Evolutionary conservation across 2,888 invertebrate genomes (phyloP), one percentile per base, ranked within the genome.

Genomic region (Lasioglossum marginatum): DNA sequence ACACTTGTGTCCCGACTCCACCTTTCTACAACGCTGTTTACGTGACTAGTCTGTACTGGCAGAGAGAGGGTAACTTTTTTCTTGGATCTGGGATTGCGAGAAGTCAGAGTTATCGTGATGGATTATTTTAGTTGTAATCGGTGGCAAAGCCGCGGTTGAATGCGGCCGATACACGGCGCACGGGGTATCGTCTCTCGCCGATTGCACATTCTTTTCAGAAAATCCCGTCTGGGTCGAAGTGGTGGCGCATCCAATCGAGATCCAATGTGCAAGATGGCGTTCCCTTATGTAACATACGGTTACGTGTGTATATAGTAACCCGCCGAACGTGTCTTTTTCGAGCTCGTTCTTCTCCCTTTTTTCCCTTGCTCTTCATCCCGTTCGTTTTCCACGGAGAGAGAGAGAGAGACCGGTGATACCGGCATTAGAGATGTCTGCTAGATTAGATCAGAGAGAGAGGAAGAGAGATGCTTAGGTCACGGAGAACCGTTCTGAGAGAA

Each of bases 261-360:
- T 86, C 82, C 83, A 88, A 88, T 84, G 88, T 84, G 86, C 88
- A 88, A 84, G 88, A 88, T 88, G 88, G 82, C 88, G 86, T 82
- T 84, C 79, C 82, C 79, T 88, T 88, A 86, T 71, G 88, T 87
- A 85, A 85, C 85, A 72, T 68, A 82, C 82, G 79, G 31, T 74
- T 52, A 43, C 34, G 72, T 71, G 72, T 74, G 43, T 74, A 63
- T 45, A 76, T 76, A 76, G 82, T 37, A 57, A 79, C 79, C 43
- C 57, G 37, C 4, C 71, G 79, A 79, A 87, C 82, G 75, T 78
- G 82, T 66, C 78, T 68, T 79, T 70, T 79, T 71, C 78, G 73
- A 70, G 68, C 83, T 52, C 81, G 40, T 82, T 74, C 52, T 76
- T 43, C 34, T 52, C 19, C n/a, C 66, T 34, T 66, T 31, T 19